A percentile compares a stretch with the other conserved stretches of the same genome.
These are phyloP conservation scores for Himalopsyche kuldschensis DNA, from an alignment of 2,888 invertebrate genomes.

Conservation along the genomic window DNA sequence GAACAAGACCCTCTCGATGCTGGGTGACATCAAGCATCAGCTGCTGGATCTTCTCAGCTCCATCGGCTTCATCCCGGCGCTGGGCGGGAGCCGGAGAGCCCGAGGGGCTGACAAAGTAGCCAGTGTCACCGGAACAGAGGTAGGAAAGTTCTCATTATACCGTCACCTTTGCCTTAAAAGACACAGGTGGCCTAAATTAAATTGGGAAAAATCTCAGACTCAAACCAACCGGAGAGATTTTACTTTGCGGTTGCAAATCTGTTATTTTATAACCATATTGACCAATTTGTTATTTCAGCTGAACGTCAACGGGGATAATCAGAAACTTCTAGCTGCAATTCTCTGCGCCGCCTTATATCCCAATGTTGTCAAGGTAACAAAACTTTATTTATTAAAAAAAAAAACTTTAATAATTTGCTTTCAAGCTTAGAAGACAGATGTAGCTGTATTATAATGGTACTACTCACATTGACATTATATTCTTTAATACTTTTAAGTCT, in stretches of 20 bases:
- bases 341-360: conserved; percentile 93
- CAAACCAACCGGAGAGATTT: too few species aligned
- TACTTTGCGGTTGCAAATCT: too few species aligned
- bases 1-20: conserved; percentile 75
- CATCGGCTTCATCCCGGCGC: conserved; percentile 77
- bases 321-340: conserved; percentile 76
- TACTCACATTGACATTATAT: too few species aligned
- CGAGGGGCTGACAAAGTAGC: conserved; percentile 67
- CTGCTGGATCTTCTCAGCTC: conserved; percentile 73
- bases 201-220: too few species aligned
- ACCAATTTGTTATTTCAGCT: conserved; percentile 54
- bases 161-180: background rate
- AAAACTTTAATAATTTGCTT: background rate
- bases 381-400: conserved; percentile 1
- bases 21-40: conserved; percentile 86
- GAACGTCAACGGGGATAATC: conserved; percentile 74
- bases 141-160: conserved; percentile 41
- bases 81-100: conserved; percentile 58
- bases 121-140: conserved; percentile 66
- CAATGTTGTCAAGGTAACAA: conserved; percentile 78
- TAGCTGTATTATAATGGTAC: too few species aligned
- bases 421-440: too few species aligned
- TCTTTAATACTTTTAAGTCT: too few species aligned
- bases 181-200: too few species aligned
- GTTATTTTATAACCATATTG: background rate